A percentile compares a stretch with the other conserved stretches of the same genome.
phyloP scores from a whole-genome alignment of 2,113 vertebrate species.

The Numida meleagris region DNA sequence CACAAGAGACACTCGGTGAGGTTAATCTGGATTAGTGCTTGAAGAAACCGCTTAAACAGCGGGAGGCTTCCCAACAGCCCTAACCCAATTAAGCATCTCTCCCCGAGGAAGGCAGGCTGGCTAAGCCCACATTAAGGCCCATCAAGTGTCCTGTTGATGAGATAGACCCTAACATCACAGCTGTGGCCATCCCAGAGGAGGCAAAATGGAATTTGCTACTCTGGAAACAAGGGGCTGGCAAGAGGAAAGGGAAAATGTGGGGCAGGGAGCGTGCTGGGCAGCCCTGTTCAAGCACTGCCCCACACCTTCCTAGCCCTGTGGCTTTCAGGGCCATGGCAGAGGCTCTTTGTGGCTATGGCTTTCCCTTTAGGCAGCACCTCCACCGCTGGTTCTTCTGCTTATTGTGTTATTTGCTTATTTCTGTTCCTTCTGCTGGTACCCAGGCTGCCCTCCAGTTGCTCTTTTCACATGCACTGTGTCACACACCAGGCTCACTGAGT shows the following conservation, averaged over 20 bases:
- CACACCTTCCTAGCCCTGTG: neutral
- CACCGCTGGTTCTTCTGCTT: neutral
- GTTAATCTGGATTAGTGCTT: neutral
- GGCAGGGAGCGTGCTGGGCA: neutral
- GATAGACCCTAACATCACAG: neutral
- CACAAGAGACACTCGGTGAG: neutral
- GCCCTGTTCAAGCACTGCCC: neutral
- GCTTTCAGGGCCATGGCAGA: neutral
- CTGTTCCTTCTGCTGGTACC: neutral
- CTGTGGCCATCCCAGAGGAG: neutral
- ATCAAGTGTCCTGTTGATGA: neutral
- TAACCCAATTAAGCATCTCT: neutral
- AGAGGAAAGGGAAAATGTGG: neutral
- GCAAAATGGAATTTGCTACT: neutral
- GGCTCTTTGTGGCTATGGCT: neutral
- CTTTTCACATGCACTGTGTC: slow-evolving; percentile 44
- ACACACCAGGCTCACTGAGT: slow-evolving; percentile 43
- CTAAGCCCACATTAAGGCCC: neutral
- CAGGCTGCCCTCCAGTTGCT: neutral
- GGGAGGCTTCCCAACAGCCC: neutral
- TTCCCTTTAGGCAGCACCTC: neutral
- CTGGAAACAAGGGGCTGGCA: neutral
- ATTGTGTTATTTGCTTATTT: neutral
- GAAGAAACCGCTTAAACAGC: neutral
- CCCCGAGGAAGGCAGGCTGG: neutral